Evolutionary conservation across 2,888 invertebrate species (phyloP).

Genomic region (Agrilus biguttatus): DNA sequence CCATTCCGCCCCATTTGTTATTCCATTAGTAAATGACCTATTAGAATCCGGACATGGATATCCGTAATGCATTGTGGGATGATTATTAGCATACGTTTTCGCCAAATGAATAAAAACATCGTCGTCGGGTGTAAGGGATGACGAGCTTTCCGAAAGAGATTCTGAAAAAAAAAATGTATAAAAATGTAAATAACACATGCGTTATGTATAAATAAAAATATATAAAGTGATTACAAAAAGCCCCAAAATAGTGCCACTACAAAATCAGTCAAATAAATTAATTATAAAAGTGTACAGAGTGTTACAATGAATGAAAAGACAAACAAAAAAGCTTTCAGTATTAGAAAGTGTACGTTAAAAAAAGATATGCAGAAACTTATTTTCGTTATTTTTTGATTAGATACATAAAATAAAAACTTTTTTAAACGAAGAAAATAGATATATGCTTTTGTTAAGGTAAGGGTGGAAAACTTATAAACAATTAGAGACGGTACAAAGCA

Average conservation of each 20-base stretch:
- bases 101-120: slow-evolving; percentile 47
- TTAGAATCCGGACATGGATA: slow-evolving; percentile 26
- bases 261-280: neutral
- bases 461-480: no score
- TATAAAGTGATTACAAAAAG: neutral
- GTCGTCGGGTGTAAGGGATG: slow-evolving; percentile 45
- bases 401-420: no score
- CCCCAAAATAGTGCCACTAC: neutral
- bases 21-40: slow-evolving; percentile 37
- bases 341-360: no score
- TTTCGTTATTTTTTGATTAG: no score
- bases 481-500: no score
- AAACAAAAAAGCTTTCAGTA: no score
- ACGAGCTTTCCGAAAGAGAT: slow-evolving; percentile 13
- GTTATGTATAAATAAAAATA: no score
- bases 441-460: no score
- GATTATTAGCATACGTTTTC: slow-evolving; percentile 39
- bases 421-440: no score
- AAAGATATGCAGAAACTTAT: no score
- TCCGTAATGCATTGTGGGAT: slow-evolving; percentile 41
- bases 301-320: neutral
- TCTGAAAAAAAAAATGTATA: no score
- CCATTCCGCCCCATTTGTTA: slow-evolving; percentile 54
- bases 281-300: neutral
- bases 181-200: no score